Base-by-base conservation (phyloP, 2,888 invertebrate species). In the Hipparchia semele region DNA sequence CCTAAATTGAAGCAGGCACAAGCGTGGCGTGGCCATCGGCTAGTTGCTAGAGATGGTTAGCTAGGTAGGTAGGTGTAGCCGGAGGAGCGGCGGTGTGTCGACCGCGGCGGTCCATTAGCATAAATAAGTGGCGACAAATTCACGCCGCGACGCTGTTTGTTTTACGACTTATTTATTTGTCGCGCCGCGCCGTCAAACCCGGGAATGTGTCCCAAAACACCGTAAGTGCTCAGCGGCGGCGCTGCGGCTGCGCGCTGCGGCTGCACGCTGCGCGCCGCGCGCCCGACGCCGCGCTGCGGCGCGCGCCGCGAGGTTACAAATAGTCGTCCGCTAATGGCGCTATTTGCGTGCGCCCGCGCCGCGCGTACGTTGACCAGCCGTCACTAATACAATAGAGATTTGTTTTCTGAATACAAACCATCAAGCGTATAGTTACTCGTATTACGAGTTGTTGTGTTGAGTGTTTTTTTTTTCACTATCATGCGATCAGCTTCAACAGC, bases 101-200 rank as follows among this genome's bases (percentile, higher is more conserved):
- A 1, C 9, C 51, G 62, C 49, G 49, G 1, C 49, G 49, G 1
- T 88, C 89, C 91, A 90, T 90, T 90, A 90, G 87, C 88, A 86
- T 90, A 89, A 90, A 91, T 88, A 86, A 89, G 84, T 58, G 83
- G 81, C 84, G 90, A 90, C 90, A 87, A 90, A 91, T 90, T 83
- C 81, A 79, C 79, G 79, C 77, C 67, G 75, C 78, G 80, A 75
- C 79, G 71, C 73, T 75, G 76, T 75, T 75, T 73, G 76, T 74
- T 75, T 76, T 74, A 78, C 76, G 80, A 85, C 88, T 86, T 86
- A 83, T 87, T 86, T 84, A 84, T 81, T 80, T 75, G 76, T 66
- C 60, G 53, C 59, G 61, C n/a, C 58, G 73, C 77, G 79, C 78
- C 79, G 80, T 6, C 81, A 77, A 81, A 81, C 82, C 81, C 82